Conservation (phyloP, 2,888 invertebrate species). For the Eupeodes luniger region DNA sequence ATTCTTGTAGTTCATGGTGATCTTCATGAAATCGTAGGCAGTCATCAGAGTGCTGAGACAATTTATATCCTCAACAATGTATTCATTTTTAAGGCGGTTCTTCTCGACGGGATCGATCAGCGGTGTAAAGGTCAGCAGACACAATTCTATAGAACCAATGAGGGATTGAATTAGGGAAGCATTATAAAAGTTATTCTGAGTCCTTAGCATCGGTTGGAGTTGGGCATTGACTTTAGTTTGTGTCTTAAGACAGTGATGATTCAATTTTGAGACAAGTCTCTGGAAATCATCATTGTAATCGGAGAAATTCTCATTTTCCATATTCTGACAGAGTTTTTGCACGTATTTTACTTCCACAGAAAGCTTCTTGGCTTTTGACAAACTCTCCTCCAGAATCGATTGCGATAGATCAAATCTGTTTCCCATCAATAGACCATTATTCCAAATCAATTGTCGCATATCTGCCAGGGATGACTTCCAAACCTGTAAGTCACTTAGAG, state of each 20-base stretch:
- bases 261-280: conserved; percentile 76
- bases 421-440: conserved; percentile 82
- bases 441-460: conserved; percentile 85
- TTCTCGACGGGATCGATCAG: conserved; percentile 94
- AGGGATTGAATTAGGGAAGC: conserved; percentile 79
- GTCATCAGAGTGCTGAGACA: conserved; percentile 86
- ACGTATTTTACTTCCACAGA: conserved; percentile 80
- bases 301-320: conserved; percentile 76
- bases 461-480: conserved; percentile 80
- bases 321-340: conserved; percentile 72
- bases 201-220: conserved; percentile 57
- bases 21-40: conserved; percentile 85
- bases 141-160: conserved; percentile 85
- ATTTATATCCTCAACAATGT: conserved; percentile 88
- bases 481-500: conserved; percentile 80
- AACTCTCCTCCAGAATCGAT: conserved; percentile 63
- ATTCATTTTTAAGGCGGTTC: conserved; percentile 88
- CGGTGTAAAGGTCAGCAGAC: conserved; percentile 87
- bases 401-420: conserved; percentile 69
- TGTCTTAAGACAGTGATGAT: conserved; percentile 46
- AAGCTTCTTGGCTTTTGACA: conserved; percentile 78
- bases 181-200: conserved; percentile 74
- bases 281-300: conserved; percentile 78
- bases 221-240: conserved; percentile 58
- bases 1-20: conserved; percentile 82